Conservation (phyloP, 2,797 vertebrate genomes). For the Sebastes taczanowskii region DNA sequence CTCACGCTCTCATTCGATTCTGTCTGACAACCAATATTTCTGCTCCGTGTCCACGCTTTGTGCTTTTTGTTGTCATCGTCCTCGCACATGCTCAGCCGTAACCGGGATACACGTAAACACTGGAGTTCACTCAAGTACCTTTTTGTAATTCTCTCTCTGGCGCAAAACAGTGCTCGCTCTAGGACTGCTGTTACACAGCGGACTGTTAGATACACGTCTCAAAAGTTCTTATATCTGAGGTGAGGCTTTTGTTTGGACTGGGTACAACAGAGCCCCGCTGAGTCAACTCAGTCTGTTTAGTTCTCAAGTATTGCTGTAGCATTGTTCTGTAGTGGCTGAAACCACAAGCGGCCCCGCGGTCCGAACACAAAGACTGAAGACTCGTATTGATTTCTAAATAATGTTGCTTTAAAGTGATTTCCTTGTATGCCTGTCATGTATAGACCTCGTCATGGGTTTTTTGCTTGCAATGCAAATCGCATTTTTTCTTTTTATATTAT, state of each 20-base stretch:
- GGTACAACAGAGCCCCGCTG: slow-evolving; percentile 20
- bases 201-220: slow-evolving; percentile 70
- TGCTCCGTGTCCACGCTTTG: slow-evolving; percentile 20
- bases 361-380: slow-evolving; percentile 59
- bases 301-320: slow-evolving; percentile 68
- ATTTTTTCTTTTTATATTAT: slow-evolving; percentile 46
- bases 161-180: slow-evolving; percentile 59
- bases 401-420: slow-evolving; percentile 67
- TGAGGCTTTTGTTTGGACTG: slow-evolving; percentile 32
- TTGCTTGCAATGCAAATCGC: slow-evolving; percentile 66
- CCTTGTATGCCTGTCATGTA: slow-evolving; percentile 63
- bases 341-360: slow-evolving; percentile 36
- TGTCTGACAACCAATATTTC: slow-evolving; percentile 10
- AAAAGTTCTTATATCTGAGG: slow-evolving; percentile 27
- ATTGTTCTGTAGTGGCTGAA: slow-evolving; percentile 57
- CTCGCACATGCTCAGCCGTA: slow-evolving; percentile 40
- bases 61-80: slow-evolving; percentile 27
- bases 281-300: slow-evolving; percentile 42
- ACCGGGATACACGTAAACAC: slow-evolving; percentile 65
- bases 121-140: slow-evolving; percentile 77
- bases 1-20: slow-evolving; percentile 55
- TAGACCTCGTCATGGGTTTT: slow-evolving; percentile 61
- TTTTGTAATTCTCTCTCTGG: slow-evolving; percentile 59
- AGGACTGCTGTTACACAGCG: slow-evolving; percentile 74
- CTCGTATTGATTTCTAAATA: slow-evolving; percentile 48